phyloP scores from a whole-genome alignment of 1,140 invertebrate species.

The Drosophila pallidifrons region DNA sequence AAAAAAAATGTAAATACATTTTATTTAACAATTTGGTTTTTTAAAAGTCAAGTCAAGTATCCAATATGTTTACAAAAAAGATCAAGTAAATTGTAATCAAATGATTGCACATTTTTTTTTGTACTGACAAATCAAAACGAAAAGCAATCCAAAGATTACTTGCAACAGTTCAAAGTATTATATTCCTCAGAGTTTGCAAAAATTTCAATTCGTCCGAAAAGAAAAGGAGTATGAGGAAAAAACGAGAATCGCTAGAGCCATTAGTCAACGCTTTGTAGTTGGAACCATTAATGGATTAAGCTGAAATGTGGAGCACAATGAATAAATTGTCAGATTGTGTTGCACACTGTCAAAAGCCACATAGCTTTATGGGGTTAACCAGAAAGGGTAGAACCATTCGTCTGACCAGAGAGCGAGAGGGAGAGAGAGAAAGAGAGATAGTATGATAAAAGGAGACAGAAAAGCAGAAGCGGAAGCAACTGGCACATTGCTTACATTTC shows the following conservation, averaged over 20 bases:
- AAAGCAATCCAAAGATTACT: conserved; percentile 42
- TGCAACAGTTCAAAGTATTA: conserved; percentile 14
- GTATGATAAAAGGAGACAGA: not conserved
- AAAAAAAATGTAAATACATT: not conserved
- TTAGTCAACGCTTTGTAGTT: conserved; percentile 54
- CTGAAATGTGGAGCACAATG: conserved; percentile 57
- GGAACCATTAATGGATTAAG: conserved; percentile 77
- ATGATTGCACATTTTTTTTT: conserved; percentile 20
- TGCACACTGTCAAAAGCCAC: conserved; percentile 35
- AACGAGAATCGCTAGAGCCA: conserved; percentile 36
- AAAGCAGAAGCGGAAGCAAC: not conserved
- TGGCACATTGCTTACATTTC: conserved; percentile 65
- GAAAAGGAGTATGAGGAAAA: not conserved
- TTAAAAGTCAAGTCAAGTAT: not conserved
- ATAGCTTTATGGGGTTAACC: conserved; percentile 50
- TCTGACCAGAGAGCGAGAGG: conserved; percentile 31
- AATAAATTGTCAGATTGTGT: conserved; percentile 74
- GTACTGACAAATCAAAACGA: conserved; percentile 6
- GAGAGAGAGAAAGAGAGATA: conserved; percentile 2
- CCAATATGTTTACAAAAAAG: not conserved
- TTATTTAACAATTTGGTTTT: not conserved
- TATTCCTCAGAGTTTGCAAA: conserved; percentile 7
- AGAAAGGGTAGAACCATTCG: conserved; percentile 20
- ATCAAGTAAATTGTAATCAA: conserved; percentile 30
- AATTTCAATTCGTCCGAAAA: not conserved